phyloP scores from a whole-genome alignment of 2,888 invertebrate species.

The Galerucella nymphaeae region DNA sequence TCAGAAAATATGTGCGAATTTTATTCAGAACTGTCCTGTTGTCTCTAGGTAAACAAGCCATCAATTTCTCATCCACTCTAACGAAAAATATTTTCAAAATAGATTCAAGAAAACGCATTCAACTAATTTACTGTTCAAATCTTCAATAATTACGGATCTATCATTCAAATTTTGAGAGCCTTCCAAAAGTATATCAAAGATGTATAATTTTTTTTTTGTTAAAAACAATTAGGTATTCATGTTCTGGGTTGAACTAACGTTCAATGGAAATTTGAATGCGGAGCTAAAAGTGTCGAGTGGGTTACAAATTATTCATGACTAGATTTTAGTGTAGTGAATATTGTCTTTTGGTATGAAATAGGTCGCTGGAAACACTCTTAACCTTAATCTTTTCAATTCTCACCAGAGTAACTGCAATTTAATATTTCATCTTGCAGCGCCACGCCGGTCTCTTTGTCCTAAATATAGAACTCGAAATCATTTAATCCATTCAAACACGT shows the following conservation, averaged over 20 bases:
- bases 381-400: neutral
- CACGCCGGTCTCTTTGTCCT: neutral
- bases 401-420: constrained; percentile 1
- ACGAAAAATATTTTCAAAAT: neutral
- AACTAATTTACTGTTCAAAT: no score
- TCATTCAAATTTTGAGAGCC: no score
- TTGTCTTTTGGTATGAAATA: neutral
- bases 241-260: no score
- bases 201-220: no score
- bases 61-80: neutral
- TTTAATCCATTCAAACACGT: neutral
- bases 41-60: neutral
- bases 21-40: neutral
- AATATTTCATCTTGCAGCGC: neutral
- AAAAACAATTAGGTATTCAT: no score
- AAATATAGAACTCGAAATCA: neutral
- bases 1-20: constrained; percentile 24
- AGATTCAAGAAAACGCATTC: no score
- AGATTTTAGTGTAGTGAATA: constrained; percentile 3
- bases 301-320: neutral
- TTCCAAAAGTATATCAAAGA: no score
- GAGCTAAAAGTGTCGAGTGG: no score
- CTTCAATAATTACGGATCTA: no score
- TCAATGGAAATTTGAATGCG: no score
- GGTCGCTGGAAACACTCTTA: constrained; percentile 3